These are phyloP conservation scores for Dasyurus viverrinus DNA, from an alignment of 2,113 vertebrate genomes.

Conservation along the genomic window DNA sequence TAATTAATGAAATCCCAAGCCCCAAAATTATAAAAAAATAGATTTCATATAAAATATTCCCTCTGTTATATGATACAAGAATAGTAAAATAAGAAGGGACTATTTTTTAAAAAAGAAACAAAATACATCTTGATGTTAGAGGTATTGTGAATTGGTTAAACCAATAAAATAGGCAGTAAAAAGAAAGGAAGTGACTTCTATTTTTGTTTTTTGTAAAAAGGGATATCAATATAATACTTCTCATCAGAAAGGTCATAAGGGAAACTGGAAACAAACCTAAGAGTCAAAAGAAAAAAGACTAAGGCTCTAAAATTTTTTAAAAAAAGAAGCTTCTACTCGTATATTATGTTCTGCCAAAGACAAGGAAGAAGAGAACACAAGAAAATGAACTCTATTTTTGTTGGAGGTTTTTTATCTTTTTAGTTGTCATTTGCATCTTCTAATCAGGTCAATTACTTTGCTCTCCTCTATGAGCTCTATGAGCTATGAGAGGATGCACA, in stretches of 20 bases:
- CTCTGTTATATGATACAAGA: constrained; percentile 18
- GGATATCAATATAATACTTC: constrained; percentile 39
- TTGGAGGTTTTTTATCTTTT: constrained; percentile 12
- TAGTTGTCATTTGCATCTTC: background rate
- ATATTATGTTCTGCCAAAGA: background rate
- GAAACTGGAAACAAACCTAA: background rate
- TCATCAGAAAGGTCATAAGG: background rate
- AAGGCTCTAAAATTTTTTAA: background rate
- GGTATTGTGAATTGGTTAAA: constrained; percentile 17
- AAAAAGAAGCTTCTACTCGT: background rate
- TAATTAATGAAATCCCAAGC: background rate
- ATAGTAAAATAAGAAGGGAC: background rate
- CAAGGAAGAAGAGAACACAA: constrained; percentile 34
- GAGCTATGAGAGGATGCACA: background rate
- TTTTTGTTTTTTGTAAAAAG: background rate
- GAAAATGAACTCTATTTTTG: constrained; percentile 1
- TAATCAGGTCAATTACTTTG: background rate
- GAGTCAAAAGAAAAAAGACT: constrained; percentile 6
- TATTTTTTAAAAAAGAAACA: background rate
- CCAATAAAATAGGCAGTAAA: background rate
- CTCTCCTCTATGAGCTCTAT: background rate
- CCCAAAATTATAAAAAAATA: constrained; percentile 5
- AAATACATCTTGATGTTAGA: background rate
- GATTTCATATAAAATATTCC: background rate
- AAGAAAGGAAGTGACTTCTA: constrained; percentile 16